A percentile compares a stretch with the other conserved stretches of the same genome.
Conservation (phyloP, 2,113 vertebrate species). For the Genyomyrus donnyi region DNA sequence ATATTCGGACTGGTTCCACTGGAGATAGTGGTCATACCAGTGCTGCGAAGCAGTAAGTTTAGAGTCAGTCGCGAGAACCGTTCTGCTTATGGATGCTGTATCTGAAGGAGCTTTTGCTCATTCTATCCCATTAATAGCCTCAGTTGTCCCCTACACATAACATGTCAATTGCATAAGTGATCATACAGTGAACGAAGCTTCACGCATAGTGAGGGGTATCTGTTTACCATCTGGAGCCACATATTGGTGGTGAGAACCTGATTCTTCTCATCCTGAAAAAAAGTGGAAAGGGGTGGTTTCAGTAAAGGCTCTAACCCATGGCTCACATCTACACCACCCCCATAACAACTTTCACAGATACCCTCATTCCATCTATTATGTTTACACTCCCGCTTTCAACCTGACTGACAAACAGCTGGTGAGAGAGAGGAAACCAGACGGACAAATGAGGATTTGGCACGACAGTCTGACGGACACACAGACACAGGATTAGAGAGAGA, state of each 20-base stretch:
- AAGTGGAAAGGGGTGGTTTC: constrained; percentile 15
- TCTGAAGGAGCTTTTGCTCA: not conserved
- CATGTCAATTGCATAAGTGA: not conserved
- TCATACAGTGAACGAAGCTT: not conserved
- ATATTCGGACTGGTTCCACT: constrained; percentile 69
- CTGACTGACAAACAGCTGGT: not conserved
- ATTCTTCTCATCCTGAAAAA: constrained; percentile 69
- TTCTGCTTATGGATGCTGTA: not conserved
- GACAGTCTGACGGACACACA: not conserved
- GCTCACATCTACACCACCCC: not conserved
- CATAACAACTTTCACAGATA: not conserved
- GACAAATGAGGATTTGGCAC: not conserved
- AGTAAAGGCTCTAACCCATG: not conserved
- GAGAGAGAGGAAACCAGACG: not conserved
- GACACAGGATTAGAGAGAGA: not conserved
- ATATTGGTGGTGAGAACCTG: constrained; percentile 68
- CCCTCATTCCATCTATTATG: not conserved
- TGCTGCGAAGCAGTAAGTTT: constrained; percentile 36
- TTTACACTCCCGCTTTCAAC: not conserved
- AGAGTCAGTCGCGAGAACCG: not conserved
- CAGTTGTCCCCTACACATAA: not conserved
- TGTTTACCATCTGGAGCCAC: constrained; percentile 69
- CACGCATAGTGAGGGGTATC: not conserved
- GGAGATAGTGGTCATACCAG: constrained; percentile 68
- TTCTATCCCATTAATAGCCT: not conserved